Conservation (phyloP, 2,113 vertebrate genomes). For the Odontophorus gujanensis region DNA sequence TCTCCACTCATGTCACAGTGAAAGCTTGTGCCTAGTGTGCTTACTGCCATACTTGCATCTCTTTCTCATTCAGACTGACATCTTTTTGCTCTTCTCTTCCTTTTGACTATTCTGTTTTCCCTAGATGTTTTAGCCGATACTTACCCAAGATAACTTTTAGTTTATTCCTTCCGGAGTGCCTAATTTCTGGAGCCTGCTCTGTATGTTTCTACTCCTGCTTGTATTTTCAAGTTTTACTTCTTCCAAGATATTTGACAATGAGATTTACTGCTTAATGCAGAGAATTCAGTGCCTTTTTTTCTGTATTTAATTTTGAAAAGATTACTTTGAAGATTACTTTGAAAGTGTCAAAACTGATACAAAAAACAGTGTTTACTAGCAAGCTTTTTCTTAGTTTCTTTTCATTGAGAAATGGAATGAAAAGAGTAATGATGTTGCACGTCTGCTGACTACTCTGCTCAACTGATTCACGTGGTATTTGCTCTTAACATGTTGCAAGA, state of each 20-base stretch:
- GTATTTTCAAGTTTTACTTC: neutral
- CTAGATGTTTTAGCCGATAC: neutral
- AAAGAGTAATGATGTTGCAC: neutral
- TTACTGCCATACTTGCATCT: neutral
- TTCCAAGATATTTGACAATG: neutral
- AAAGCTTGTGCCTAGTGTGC: neutral
- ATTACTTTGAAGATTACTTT: neutral
- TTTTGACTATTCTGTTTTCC: neutral
- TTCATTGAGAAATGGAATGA: slow-evolving; percentile 37
- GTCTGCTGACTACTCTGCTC: slow-evolving; percentile 26
- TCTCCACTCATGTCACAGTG: neutral
- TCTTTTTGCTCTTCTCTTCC: neutral
- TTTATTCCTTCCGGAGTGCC: neutral
- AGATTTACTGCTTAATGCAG: neutral
- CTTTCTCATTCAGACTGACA: neutral
- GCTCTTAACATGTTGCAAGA: slow-evolving; percentile 47
- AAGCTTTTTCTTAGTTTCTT: neutral
- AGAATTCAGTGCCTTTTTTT: neutral
- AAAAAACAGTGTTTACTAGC: neutral
- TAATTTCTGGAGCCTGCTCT: neutral
- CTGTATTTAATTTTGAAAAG: neutral
- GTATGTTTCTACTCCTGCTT: neutral
- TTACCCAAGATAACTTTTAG: neutral
- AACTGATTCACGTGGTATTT: slow-evolving; percentile 31
- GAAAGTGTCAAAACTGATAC: neutral